Evolutionary conservation across 2,113 vertebrate species (phyloP).

Genomic region (Pogona vitticeps): DNA sequence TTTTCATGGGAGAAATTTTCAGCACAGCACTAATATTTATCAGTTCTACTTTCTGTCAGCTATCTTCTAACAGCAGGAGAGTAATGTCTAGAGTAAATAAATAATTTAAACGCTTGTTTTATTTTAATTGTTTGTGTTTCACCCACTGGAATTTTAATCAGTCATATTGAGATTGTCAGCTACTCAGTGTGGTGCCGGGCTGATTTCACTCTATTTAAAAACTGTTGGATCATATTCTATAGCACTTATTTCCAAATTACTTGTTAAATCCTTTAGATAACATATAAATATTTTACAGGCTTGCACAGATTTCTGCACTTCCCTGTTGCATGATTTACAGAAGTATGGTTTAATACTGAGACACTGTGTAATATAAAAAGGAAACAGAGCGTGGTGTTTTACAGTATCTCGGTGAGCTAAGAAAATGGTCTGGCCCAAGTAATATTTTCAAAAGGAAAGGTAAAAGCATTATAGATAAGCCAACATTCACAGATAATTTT

Average conservation of each 20-base stretch:
- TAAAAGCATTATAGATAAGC: background rate
- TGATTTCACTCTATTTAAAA: background rate
- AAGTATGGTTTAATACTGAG: background rate
- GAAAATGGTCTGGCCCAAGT: background rate
- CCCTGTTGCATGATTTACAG: background rate
- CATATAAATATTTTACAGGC: constrained; percentile 1
- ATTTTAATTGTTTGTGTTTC: background rate
- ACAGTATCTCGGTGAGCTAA: background rate
- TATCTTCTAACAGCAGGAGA: background rate
- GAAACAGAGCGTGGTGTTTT: too few relatives aligned
- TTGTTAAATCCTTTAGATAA: background rate
- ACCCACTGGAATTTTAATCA: background rate
- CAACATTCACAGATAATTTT: background rate
- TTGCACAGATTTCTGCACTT: background rate
- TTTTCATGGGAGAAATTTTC: too few relatives aligned
- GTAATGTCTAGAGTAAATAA: background rate
- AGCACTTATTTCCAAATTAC: background rate
- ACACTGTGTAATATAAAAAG: background rate
- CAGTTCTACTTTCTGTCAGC: background rate
- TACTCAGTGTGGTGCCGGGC: background rate
- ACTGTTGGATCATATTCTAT: background rate
- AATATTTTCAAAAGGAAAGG: background rate
- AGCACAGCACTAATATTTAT: background rate
- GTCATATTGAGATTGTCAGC: background rate
- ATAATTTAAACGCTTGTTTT: background rate